Conservation (phyloP, 2,797 vertebrate species). For the Trachops cirrhosus region DNA sequence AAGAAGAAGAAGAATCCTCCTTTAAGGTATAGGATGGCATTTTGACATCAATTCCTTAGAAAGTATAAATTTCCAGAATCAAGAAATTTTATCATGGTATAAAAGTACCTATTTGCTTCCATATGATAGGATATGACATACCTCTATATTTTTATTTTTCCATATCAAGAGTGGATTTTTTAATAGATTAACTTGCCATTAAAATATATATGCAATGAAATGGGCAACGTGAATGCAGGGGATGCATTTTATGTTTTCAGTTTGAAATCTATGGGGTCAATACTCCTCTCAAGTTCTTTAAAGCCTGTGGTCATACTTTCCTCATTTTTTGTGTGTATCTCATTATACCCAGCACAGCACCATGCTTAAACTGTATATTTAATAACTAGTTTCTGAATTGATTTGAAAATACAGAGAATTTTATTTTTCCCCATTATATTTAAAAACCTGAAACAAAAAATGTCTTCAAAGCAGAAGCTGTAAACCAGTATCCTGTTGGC, state of each 20-base stretch:
- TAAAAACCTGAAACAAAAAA: not conserved
- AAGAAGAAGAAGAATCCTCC: not conserved
- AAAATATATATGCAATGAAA: not conserved
- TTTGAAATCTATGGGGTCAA: not conserved
- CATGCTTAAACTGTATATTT: not conserved
- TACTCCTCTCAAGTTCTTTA: not conserved
- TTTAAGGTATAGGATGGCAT: not conserved
- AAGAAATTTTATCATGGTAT: not conserved
- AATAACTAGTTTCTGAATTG: not conserved
- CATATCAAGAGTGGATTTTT: not conserved
- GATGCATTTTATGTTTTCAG: not conserved
- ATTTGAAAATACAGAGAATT: conserved; percentile 7
- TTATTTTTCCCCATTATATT: not conserved
- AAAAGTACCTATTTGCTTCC: not conserved
- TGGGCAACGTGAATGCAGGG: not conserved
- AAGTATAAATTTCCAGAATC: conserved; percentile 4
- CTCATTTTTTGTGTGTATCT: not conserved
- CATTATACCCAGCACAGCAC: not conserved
- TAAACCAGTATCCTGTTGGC: not conserved
- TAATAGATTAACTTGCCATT: not conserved
- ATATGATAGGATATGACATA: not conserved
- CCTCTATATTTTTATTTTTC: not conserved
- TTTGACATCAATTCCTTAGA: not conserved
- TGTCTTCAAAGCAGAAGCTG: not conserved
- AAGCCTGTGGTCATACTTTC: not conserved